Evolutionary conservation across 2,888 invertebrate species (phyloP).

Genomic region (Gastrophysa polygoni): DNA sequence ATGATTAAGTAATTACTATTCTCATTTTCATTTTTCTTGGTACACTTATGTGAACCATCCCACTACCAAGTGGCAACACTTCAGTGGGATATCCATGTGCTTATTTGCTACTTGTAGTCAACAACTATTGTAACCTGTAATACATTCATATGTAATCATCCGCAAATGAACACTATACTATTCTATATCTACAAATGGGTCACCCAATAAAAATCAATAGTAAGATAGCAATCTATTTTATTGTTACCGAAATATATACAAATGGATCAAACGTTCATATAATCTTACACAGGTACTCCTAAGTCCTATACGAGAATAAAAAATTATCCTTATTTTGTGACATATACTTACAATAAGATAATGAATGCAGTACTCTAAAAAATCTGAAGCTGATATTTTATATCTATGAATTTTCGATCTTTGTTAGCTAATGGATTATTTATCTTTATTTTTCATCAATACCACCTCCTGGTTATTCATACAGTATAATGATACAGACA

Average conservation of each 20-base stretch:
- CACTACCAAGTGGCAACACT: too few relatives aligned
- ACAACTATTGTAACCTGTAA: too few relatives aligned
- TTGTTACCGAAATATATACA: background rate
- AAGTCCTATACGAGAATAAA: background rate
- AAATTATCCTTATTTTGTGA: slow-evolving; percentile 1
- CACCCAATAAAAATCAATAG: too few relatives aligned
- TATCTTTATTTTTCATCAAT: background rate
- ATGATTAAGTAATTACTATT: too few relatives aligned
- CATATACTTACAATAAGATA: background rate
- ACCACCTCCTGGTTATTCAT: slow-evolving; percentile 18
- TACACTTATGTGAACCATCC: too few relatives aligned
- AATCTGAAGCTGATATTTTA: background rate
- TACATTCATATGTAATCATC: too few relatives aligned
- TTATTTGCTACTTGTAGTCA: too few relatives aligned
- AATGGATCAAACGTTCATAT: background rate
- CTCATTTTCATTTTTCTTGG: too few relatives aligned
- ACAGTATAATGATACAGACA: slow-evolving; percentile 23
- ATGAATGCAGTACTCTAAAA: slow-evolving; percentile 1
- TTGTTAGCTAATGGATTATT: background rate
- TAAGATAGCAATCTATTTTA: background rate
- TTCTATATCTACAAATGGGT: too few relatives aligned
- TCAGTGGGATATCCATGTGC: too few relatives aligned
- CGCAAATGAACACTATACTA: too few relatives aligned
- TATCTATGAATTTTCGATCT: background rate
- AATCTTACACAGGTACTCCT: slow-evolving; percentile 1